A percentile compares a stretch with the other conserved stretches of the same genome.
Evolutionary conservation across 2,113 vertebrate genomes (phyloP).

Genomic region (Stictonetta naevosa): DNA sequence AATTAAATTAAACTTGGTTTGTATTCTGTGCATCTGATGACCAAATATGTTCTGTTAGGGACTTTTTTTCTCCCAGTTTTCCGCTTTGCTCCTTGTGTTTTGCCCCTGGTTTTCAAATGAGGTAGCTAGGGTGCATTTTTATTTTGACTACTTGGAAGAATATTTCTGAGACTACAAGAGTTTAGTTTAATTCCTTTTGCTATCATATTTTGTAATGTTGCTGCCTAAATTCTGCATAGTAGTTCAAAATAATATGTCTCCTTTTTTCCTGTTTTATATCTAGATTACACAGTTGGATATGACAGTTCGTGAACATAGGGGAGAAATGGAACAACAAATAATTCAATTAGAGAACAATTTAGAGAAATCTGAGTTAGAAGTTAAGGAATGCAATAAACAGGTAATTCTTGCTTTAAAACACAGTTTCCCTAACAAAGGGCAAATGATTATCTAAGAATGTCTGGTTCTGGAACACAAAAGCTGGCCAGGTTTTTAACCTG

Average conservation of each 20-base stretch:
- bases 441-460: neutral
- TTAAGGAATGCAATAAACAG: conserved; percentile 82
- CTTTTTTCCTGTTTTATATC: neutral
- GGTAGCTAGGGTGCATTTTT: neutral
- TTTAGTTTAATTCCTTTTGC: neutral
- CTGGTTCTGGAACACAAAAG: neutral
- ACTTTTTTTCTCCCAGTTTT: neutral
- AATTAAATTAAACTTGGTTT: neutral
- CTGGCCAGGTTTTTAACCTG: neutral
- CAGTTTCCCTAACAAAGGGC: neutral
- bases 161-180: neutral
- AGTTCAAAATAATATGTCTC: neutral
- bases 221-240: neutral
- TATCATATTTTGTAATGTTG: neutral
- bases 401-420: conserved; percentile 67
- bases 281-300: conserved; percentile 91
- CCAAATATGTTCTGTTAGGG: neutral
- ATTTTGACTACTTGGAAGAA: neutral
- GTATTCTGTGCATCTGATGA: neutral
- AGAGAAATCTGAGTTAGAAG: conserved; percentile 83
- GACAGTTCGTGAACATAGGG: conserved; percentile 87
- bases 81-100: neutral
- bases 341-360: conserved; percentile 84
- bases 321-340: conserved; percentile 90
- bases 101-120: neutral